Percentiles rank a stretch among this genome's conserved stretches.
These are phyloP conservation scores for Hippocampus guttulatus DNA, from an alignment of 2,113 vertebrate genomes.

Conservation along the genomic window DNA sequence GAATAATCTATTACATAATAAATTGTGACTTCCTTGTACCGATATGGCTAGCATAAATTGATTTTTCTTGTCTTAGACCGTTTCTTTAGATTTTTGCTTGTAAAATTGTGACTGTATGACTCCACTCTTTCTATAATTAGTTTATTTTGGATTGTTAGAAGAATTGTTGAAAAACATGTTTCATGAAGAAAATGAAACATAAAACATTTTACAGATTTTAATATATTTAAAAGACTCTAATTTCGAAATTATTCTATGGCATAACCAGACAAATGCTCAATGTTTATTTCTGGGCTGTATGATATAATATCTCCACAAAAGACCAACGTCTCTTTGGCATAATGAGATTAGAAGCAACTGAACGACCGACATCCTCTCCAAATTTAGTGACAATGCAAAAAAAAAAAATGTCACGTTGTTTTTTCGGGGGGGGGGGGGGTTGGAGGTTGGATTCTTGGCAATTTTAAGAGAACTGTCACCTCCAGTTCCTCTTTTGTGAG, in stretches of 20 bases:
- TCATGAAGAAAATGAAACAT: too few relatives aligned
- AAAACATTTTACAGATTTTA: too few relatives aligned
- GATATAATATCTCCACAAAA: background rate
- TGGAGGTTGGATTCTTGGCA: background rate
- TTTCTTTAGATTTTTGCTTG: too few relatives aligned
- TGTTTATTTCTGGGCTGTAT: background rate
- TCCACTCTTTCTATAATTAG: too few relatives aligned
- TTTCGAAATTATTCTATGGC: background rate
- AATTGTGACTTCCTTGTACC: too few relatives aligned
- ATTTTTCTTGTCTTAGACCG: too few relatives aligned
- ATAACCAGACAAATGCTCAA: background rate
- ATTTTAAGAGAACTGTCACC: background rate
- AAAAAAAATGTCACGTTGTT: background rate
- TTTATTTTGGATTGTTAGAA: too few relatives aligned
- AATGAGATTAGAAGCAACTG: background rate
- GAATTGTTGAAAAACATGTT: too few relatives aligned
- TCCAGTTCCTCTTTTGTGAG: background rate
- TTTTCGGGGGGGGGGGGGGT: background rate
- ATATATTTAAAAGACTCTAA: background rate
- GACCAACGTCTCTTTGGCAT: background rate
- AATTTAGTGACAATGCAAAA: background rate
- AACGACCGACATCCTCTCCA: background rate
- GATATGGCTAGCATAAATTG: too few relatives aligned
- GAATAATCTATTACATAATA: too few relatives aligned
- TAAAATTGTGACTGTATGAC: too few relatives aligned